A percentile compares a stretch with the other conserved stretches of the same genome.
phyloP scores from a whole-genome alignment of 1,140 invertebrate genomes.

The Zelostemma sp. region DNA sequence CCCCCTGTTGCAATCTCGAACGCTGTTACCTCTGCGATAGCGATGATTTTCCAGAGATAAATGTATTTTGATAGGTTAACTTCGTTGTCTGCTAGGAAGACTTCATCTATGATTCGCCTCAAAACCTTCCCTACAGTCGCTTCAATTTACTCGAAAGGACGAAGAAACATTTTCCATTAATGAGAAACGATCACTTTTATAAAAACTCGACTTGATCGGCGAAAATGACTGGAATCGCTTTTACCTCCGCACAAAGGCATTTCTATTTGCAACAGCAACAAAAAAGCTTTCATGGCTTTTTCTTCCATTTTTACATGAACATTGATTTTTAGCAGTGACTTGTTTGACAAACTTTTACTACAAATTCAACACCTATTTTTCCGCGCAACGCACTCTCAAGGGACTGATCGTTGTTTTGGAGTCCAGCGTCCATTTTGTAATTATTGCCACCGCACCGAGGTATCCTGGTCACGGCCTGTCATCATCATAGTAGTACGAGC shows the following conservation, averaged over 20 bases:
- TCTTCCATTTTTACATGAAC: neutral
- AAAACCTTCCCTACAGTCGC: slow-evolving; percentile 42
- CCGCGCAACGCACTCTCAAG: slow-evolving; percentile 1
- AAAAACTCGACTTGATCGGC: neutral
- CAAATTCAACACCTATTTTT: neutral
- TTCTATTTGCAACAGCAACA: neutral
- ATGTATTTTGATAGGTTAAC: slow-evolving; percentile 49
- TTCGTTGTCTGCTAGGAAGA: slow-evolving; percentile 42
- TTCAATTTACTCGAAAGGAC: slow-evolving; percentile 8
- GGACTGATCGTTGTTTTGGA: slow-evolving; percentile 34
- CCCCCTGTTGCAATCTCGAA: slow-evolving; percentile 44
- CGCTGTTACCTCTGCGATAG: slow-evolving; percentile 32
- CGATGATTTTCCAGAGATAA: slow-evolving; percentile 50
- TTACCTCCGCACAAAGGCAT: neutral
- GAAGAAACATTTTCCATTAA: neutral
- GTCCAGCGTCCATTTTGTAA: slow-evolving; percentile 54
- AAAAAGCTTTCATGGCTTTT: neutral
- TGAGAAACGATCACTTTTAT: neutral
- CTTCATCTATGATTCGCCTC: slow-evolving; percentile 45
- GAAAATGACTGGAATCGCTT: neutral
- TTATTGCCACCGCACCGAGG: slow-evolving; percentile 45
- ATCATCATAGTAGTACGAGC: neutral
- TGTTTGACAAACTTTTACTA: neutral
- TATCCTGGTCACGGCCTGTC: slow-evolving; percentile 15
- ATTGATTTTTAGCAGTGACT: neutral